Evolutionary conservation across 2,113 vertebrate species (phyloP).

Genomic region (Tor tambroides): DNA sequence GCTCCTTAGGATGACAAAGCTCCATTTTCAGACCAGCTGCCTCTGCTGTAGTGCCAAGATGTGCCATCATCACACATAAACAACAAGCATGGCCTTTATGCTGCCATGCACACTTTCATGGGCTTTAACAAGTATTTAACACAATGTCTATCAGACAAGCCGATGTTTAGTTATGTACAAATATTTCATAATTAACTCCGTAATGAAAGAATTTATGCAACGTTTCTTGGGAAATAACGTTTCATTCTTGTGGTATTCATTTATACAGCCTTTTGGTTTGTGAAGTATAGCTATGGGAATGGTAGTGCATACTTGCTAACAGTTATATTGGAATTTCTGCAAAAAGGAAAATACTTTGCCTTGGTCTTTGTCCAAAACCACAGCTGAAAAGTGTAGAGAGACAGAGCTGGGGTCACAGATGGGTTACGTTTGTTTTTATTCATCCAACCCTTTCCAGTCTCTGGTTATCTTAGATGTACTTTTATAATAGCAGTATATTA

Average conservation of each 20-base stretch:
- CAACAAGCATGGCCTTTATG: slow-evolving; percentile 21
- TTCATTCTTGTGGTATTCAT: slow-evolving; percentile 48
- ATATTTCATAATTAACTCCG: neutral
- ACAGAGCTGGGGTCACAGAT: slow-evolving; percentile 43
- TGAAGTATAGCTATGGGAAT: slow-evolving; percentile 59
- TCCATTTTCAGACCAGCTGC: slow-evolving; percentile 55
- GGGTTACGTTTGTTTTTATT: slow-evolving; percentile 54
- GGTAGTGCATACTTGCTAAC: slow-evolving; percentile 59
- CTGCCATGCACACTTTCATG: slow-evolving; percentile 8
- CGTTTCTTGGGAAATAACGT: neutral
- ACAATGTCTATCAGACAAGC: neutral
- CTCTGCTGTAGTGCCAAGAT: slow-evolving; percentile 48
- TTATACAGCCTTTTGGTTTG: slow-evolving; percentile 46
- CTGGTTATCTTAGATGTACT: neutral
- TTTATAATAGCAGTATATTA: neutral
- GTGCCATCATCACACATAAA: slow-evolving; percentile 38
- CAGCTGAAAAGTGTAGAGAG: slow-evolving; percentile 51
- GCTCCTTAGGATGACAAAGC: slow-evolving; percentile 47
- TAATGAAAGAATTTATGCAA: neutral
- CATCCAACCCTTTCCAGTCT: neutral
- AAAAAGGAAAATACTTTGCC: slow-evolving; percentile 62
- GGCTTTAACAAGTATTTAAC: neutral
- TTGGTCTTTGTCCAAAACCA: slow-evolving; percentile 66
- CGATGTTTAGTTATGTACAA: neutral
- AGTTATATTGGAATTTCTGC: slow-evolving; percentile 63